These are phyloP conservation scores for Mythimna ferrago DNA, from an alignment of 2,888 invertebrate genomes.

Conservation along the genomic window DNA sequence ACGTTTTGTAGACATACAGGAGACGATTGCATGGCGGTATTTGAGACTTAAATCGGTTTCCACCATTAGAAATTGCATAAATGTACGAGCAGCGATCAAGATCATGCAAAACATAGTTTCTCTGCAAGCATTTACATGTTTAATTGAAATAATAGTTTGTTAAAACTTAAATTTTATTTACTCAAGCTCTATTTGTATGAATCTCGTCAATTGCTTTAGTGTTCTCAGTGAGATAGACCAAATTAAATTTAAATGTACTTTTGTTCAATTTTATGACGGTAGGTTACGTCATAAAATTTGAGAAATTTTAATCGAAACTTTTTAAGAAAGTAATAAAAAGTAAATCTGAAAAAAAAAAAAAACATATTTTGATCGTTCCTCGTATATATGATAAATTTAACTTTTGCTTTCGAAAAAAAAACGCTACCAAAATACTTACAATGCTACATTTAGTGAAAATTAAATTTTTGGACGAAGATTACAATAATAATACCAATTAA, in stretches of 20 bases:
- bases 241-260: conserved; percentile 15
- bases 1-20: conserved; percentile 78
- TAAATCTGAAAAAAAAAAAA: background rate
- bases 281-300: too few relatives aligned
- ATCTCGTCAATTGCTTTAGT: background rate
- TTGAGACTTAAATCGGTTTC: conserved; percentile 69
- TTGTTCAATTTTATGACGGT: background rate
- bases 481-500: background rate
- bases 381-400: conserved; percentile 56
- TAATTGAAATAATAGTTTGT: background rate
- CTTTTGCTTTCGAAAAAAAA: conserved; percentile 58
- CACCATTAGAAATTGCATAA: conserved; percentile 59
- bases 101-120: conserved; percentile 24
- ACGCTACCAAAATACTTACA: conserved; percentile 40
- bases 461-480: background rate
- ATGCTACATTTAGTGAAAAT: conserved; percentile 38
- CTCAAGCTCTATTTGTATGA: background rate
- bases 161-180: background rate
- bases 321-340: background rate
- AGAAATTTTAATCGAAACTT: background rate
- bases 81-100: conserved; percentile 70
- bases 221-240: background rate
- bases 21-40: conserved; percentile 81
- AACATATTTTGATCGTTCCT: conserved; percentile 69
- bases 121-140: background rate